Base-by-base conservation (phyloP, 2,113 vertebrate genomes). In the Candoia aspera region DNA sequence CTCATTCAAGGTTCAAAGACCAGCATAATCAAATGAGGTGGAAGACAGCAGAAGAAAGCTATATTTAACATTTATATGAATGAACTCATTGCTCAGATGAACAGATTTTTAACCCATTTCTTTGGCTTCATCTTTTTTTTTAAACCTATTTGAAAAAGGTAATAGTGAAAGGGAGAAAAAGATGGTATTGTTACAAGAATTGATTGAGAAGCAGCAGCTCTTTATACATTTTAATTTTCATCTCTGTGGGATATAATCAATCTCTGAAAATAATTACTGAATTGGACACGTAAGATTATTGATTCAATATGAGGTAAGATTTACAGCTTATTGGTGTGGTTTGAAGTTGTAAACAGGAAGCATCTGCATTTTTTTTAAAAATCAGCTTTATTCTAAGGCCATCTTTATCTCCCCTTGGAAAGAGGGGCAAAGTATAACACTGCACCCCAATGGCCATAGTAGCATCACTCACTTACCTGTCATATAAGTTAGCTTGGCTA, bases 181-280 rank as follows among this genome's bases (percentile, higher is more conserved):
- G 21, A 29, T 33, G 84, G 0, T 29, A 26, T 49, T 89, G 87
- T 92, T 46, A 83, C 85, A 94, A 88, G 84, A 58, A 86, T 83
- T 93, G 85, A 6, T 23, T 33, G 90, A 84, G 92, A 90, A 91
- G 42, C 90, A 33, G 11, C 6, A 90, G 92, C 84, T 95, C 12
- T 92, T 93, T 87, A 54, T 90, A 89, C 8, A 24, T 91, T 94
- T 94, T 92, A 0, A 37, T 93, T 95, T 93, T 53, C 53, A 59
- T 42, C 42, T 90, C 53, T 93, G 24, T 53, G 53, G 37, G 62
- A 90, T 84, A 21, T 83, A 17, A 88, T 93, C 60, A 89, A 37
- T 57, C 84, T 86, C 92, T 54, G 46, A 91, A 96, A 94, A 55
- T 53, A 2, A 88, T 92, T 94, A 59, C 57, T 95, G 88, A 13